phyloP scores from a whole-genome alignment of 1,140 invertebrate species.

The Drosophila eugracilis region DNA sequence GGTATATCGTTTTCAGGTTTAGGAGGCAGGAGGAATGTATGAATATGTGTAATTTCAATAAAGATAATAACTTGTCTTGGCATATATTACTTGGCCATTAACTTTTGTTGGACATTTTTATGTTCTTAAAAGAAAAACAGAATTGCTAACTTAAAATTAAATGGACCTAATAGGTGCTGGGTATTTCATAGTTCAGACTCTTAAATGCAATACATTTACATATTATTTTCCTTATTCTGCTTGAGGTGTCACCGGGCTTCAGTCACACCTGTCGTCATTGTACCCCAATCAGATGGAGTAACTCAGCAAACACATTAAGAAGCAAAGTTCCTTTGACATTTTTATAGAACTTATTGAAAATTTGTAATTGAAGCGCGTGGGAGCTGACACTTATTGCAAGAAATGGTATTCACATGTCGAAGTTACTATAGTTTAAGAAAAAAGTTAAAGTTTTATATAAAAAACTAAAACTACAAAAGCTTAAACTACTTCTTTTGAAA shows the following conservation, averaged over 20 bases:
- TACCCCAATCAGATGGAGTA: not conserved
- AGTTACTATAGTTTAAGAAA: too few species aligned
- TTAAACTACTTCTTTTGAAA: too few species aligned
- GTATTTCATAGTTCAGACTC: not conserved
- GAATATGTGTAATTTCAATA: too few species aligned
- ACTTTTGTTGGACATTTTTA: too few species aligned
- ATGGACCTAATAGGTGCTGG: too few species aligned
- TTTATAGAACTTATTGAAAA: slow-evolving; percentile 50
- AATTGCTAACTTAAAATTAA: too few species aligned
- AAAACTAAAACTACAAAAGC: too few species aligned
- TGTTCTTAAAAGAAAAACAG: too few species aligned
- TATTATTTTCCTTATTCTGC: slow-evolving; percentile 14
- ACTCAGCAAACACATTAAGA: slow-evolving; percentile 12
- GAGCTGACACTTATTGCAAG: slow-evolving; percentile 61
- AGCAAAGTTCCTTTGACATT: slow-evolving; percentile 55
- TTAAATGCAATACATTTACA: not conserved
- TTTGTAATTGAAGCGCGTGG: slow-evolving; percentile 9
- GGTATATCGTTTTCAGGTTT: not conserved
- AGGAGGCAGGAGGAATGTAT: too few species aligned
- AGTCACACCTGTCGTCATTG: slow-evolving; percentile 57
- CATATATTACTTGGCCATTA: too few species aligned
- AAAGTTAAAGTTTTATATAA: too few species aligned
- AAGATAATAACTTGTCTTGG: too few species aligned
- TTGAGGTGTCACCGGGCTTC: slow-evolving; percentile 33
- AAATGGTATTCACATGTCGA: not conserved